Evolutionary conservation across 2,797 vertebrate genomes (phyloP), one percentile per base, ranked within the genome.

Genomic region (Peromyscus attwateri): DNA sequence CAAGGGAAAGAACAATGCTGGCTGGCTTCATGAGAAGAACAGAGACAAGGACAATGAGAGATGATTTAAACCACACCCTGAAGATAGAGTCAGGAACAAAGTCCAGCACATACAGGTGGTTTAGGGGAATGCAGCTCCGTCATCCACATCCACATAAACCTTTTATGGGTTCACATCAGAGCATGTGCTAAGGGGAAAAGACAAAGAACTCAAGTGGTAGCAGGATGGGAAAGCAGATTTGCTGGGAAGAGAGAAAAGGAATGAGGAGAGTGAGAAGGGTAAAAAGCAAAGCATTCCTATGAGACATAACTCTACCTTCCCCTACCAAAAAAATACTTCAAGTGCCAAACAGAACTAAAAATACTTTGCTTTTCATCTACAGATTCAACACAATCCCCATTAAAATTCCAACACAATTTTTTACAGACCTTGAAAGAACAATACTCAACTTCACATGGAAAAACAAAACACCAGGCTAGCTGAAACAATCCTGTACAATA

Each of bases 221-320:
- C 81, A 96, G 73, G 83, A 82, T 66, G 94, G 55, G 87, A 95
- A 95, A 91, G 90, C 93, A 97, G 95, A 93, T 96, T 89, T 96
- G 95, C 34, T 12, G 82, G 81, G 88, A 64, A 95, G 81, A 96
- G 85, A 95, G 77, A 94, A 96, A 97, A 97, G 75, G 73, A 89
- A 75, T 96, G 93, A 95, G 96, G 93, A 96, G 96, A 97, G 87
- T 92, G 87, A 97, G 94, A 96, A 94, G 92, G 93, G 92, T 75
- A 96, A 88, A 89, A 96, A 95, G 93, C 92, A 97, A 90, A 96
- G 19, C 89, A 93, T 43, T 83, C 79, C 94, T 79, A 83, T 4
- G 87, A 97, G 87, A 40, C 95, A 95, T 88, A 85, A 91, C 68
- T 89, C 81, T 27, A 31, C 90, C 43, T 80, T 66, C 84, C 95